Conservation (phyloP, 1,140 invertebrate species). For the Galendromus occidentalis region DNA sequence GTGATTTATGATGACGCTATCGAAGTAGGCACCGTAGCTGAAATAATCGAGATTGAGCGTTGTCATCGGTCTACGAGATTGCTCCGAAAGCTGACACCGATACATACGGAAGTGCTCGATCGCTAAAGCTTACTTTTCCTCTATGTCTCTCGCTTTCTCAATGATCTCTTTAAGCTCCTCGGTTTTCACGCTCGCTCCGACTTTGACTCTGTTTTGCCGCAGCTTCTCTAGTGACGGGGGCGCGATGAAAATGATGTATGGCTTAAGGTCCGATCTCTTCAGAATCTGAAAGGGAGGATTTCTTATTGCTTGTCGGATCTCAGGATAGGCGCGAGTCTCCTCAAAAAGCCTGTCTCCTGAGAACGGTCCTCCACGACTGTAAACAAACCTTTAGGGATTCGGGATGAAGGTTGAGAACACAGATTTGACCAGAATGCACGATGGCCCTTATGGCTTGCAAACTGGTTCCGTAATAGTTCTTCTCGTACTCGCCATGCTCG, state of each 20-base stretch:
- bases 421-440: constrained; percentile 33
- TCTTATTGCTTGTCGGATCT: not conserved
- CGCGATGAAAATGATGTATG: constrained; percentile 35
- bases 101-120: not conserved
- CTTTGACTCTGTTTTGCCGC: constrained; percentile 23
- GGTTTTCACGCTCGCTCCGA: constrained; percentile 27
- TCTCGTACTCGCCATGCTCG: constrained; percentile 37
- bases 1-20: constrained; percentile 32
- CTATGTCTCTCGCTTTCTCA: constrained; percentile 32
- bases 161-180: constrained; percentile 29
- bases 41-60: not conserved
- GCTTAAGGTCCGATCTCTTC: constrained; percentile 39
- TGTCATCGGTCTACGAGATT: not conserved
- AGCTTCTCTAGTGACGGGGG: constrained; percentile 33
- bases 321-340: not conserved
- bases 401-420: constrained; percentile 33
- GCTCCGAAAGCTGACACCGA: not conserved
- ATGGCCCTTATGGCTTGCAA: constrained; percentile 32
- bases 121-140: constrained; percentile 21
- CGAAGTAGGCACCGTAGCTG: constrained; percentile 33
- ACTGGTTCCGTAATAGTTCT: constrained; percentile 35
- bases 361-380: not conserved
- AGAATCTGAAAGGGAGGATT: constrained; percentile 52
- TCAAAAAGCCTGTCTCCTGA: not conserved
- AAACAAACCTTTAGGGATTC: not conserved